These are phyloP conservation scores for Drosophila affinis DNA, from an alignment of 2,888 invertebrate genomes.

Conservation along the genomic window DNA sequence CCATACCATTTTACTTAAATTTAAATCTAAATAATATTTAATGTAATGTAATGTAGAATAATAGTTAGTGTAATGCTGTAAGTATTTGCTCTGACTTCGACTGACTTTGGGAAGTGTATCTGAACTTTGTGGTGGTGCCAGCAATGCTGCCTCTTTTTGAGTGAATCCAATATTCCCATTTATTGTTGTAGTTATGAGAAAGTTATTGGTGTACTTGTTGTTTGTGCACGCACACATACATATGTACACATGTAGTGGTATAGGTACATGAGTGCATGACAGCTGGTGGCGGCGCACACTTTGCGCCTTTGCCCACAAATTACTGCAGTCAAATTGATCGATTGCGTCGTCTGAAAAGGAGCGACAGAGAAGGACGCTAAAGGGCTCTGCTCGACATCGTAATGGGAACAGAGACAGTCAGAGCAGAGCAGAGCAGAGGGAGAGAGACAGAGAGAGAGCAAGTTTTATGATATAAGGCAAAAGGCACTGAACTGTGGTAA, in stretches of 20 bases:
- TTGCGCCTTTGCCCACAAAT: constrained; percentile 73
- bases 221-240: not conserved
- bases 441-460: constrained; percentile 6
- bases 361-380: constrained; percentile 30
- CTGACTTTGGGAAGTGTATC: too few relatives aligned
- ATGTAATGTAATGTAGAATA: too few relatives aligned
- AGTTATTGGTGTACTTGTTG: constrained; percentile 38
- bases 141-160: not conserved
- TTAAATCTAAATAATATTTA: too few relatives aligned
- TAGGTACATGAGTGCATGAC: constrained; percentile 49
- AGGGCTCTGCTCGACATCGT: constrained; percentile 23
- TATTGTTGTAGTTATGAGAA: constrained; percentile 32
- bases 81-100: too few relatives aligned
- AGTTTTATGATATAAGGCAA: constrained; percentile 77
- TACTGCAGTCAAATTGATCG: constrained; percentile 79
- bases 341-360: constrained; percentile 61
- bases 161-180: constrained; percentile 3
- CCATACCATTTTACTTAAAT: too few relatives aligned
- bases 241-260: not conserved
- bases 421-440: not conserved
- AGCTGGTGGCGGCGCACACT: constrained; percentile 61
- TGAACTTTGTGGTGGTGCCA: not conserved
- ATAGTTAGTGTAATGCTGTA: too few relatives aligned
- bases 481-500: constrained; percentile 74
- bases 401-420: constrained; percentile 16